phyloP scores from a whole-genome alignment of 2,888 invertebrate species.

The Xestia xanthographa region DNA sequence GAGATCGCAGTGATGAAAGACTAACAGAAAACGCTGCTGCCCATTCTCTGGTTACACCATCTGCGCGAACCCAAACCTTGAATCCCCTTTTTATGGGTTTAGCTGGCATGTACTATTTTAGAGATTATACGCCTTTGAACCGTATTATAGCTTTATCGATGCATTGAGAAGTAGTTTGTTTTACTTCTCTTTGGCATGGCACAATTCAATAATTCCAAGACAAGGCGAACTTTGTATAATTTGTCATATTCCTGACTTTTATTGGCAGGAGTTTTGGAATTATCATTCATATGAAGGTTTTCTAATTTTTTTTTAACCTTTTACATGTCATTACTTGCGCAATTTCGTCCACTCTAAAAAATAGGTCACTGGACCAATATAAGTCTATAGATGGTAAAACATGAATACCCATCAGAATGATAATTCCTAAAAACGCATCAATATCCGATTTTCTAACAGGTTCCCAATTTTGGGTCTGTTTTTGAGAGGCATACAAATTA shows the following conservation, averaged over 20 bases:
- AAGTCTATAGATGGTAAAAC: constrained; percentile 14
- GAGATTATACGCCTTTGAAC: constrained; percentile 61
- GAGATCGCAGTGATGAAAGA: no score
- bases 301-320: no score
- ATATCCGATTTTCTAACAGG: constrained; percentile 36
- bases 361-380: constrained; percentile 57
- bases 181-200: constrained; percentile 53
- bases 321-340: constrained; percentile 18
- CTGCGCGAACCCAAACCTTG: constrained; percentile 62
- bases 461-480: constrained; percentile 35
- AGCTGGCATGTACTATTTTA: constrained; percentile 67
- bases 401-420: not conserved
- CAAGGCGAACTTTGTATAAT: constrained; percentile 57
- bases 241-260: constrained; percentile 50
- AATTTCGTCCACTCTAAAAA: constrained; percentile 49
- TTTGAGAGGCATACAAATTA: constrained; percentile 48
- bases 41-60: no score
- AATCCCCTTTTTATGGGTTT: constrained; percentile 69
- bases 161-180: constrained; percentile 49
- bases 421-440: constrained; percentile 46
- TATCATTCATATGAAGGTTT: constrained; percentile 25
- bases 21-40: no score
- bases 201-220: constrained; percentile 43
- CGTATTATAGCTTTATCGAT: not conserved
- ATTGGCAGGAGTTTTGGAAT: constrained; percentile 40